Base-by-base conservation (phyloP, 2,797 vertebrate genomes). In the Trachurus trachurus region DNA sequence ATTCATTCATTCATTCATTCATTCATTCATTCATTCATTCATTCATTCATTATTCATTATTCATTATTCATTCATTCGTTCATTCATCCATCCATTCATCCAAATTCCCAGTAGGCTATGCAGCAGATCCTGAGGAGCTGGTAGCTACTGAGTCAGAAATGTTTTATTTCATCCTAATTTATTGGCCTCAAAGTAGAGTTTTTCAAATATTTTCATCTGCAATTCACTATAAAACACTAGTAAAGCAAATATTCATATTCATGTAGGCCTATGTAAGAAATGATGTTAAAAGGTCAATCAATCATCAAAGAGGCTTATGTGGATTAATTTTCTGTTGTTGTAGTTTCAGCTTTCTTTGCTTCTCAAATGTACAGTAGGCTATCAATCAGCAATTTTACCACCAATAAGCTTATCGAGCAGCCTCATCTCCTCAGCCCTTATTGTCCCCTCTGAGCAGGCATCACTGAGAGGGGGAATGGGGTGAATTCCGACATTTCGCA, bases 401-500 rank as follows among this genome's bases (percentile, higher is more conserved):
- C 9, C 34, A 37, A 34, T 34, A 34, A 34, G 31, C 31, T 37
- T 9, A 53, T 13, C 50, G 1, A 4, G 26, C 3, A 26, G 26
- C 26, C 34, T 8, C 7, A 37, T 71, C 1, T 39, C n/a, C 17
- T 2, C 10, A 22, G n/a, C 13, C 26, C 0, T 15, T 8, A 1
- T 37, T 37, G 34, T 37, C 34, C 59, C 29, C 19, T 74, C 58
- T 4, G 16, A 8, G 15, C 6, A 10, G 16, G 16, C n/a, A 31
- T 68, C 1, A 15, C 6, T 37, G 34, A 9, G 34, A 8, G 34
- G 10, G 16, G 9, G 47, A 45, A 52, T 7, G 1, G 9, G 16
- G 26, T 13, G 40, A 56, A 42, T 59, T 71, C 9, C 16, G 9
- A 79, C 4, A 52, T 83, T 81, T 66, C 17, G 2, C 31, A 42